These are phyloP conservation scores for Lathamus discolor DNA, from an alignment of 2,113 vertebrate species.

Conservation along the genomic window DNA sequence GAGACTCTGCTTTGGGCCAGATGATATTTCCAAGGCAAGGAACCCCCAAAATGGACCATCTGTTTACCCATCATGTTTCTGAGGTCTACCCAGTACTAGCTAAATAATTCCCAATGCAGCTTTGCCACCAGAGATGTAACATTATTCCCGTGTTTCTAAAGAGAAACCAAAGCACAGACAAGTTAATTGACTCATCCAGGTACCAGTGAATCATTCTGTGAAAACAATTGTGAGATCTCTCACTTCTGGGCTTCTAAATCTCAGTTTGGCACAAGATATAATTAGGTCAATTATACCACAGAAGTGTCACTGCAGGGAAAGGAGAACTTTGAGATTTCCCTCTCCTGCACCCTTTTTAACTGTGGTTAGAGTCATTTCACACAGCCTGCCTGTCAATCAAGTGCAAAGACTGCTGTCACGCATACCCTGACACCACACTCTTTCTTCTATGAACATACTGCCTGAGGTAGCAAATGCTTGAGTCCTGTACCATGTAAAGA, in stretches of 20 bases:
- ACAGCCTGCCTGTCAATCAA: not conserved
- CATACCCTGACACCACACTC: not conserved
- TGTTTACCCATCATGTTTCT: not conserved
- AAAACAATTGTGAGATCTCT: constrained; percentile 33
- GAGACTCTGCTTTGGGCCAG: not conserved
- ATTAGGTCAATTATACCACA: constrained; percentile 33
- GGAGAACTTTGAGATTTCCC: not conserved
- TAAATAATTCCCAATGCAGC: not conserved
- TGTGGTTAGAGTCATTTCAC: not conserved
- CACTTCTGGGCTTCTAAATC: constrained; percentile 40
- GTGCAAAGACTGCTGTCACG: not conserved
- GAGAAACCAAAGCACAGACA: constrained; percentile 30
- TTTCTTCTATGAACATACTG: not conserved
- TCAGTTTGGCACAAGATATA: not conserved
- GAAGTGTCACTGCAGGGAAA: not conserved
- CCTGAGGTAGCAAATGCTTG: not conserved
- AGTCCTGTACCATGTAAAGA: not conserved
- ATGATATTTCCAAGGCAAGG: not conserved
- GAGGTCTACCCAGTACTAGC: not conserved
- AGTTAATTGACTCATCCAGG: constrained; percentile 7
- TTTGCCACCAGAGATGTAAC: not conserved
- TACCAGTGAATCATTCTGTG: constrained; percentile 33
- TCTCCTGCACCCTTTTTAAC: not conserved
- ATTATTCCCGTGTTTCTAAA: not conserved
- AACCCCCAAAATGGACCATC: not conserved